Evolutionary conservation across 2,113 vertebrate genomes (phyloP), one percentile per base, ranked within the genome.

Genomic region (Halichoerus grypus): DNA sequence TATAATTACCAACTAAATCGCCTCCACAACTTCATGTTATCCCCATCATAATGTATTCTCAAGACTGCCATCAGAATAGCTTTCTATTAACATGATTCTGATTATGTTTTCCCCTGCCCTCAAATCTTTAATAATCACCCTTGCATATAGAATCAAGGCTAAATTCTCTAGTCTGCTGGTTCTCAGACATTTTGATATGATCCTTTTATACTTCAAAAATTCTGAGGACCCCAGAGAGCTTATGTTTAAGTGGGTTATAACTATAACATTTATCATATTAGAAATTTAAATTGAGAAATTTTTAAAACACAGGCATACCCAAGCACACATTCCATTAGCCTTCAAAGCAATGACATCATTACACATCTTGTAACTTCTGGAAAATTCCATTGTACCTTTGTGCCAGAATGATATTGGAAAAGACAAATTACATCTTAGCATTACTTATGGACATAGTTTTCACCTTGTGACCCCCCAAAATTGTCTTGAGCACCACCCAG

Each of bases 1-100:
- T 69, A 7, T 91, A 96, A 97, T 93, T 88, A 93, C 53, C 28
- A 86, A 36, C 15, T 88, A 90, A 95, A 74, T 92, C 26, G 46
- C 26, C 24, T 57, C 57, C 15, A 53, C 57, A 81, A 69, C 51
- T 97, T 96, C n/a, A 39, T 33, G 42, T 90, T 90, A 39, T 74
- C n/a, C 59, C 13, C 31, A 80, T 91, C 24, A 88, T 77, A 80
- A 67, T 36, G 42, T 53, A 22, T 57, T 39, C 69, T 90, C 19
- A 22, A 88, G 24, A 31, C 28, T 69, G 82, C 74, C 19, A 51
- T 82, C 42, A 90, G n/a, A 91, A 93, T 21, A 55, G 9, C 36
- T 88, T 88, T 53, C n/a, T 76, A 24, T 57, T 49, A 81, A 15
- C 31, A 3, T 79, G 13, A 39, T 9, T 71, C 69, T 88, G 6